Evolutionary conservation across 2,113 vertebrate species (phyloP).

Genomic region (Paratilapia polleni): DNA sequence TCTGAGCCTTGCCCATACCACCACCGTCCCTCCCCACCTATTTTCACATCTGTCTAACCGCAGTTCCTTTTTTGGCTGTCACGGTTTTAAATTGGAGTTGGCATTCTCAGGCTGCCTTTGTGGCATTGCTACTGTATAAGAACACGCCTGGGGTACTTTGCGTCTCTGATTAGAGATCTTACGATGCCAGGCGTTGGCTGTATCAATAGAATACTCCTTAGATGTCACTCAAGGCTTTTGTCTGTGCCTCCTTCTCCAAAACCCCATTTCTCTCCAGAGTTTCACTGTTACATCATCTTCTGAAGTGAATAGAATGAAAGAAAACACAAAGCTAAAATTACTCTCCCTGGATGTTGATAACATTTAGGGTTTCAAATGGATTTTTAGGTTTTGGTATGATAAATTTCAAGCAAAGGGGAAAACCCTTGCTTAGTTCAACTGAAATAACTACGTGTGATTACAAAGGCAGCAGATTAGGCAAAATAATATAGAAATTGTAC

Average conservation of each 20-base stretch:
- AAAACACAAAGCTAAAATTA: constrained; percentile 46
- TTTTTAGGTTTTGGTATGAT: constrained; percentile 49
- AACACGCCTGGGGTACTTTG: constrained; percentile 57
- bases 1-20: constrained; percentile 6
- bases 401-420: constrained; percentile 35
- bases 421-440: constrained; percentile 35
- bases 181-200: constrained; percentile 39
- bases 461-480: constrained; percentile 33
- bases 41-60: constrained; percentile 34
- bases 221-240: constrained; percentile 59
- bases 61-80: constrained; percentile 50
- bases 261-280: constrained; percentile 41
- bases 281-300: constrained; percentile 55
- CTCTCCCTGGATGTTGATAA: constrained; percentile 47
- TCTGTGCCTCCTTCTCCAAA: constrained; percentile 36
- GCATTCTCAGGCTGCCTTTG: constrained; percentile 53
- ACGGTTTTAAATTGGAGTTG: constrained; percentile 55
- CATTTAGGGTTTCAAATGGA: constrained; percentile 45
- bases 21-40: constrained; percentile 29
- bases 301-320: constrained; percentile 44
- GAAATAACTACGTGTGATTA: constrained; percentile 22
- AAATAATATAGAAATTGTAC: constrained; percentile 41
- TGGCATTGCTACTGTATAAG: constrained; percentile 49
- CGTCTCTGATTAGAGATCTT: constrained; percentile 63
- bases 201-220: constrained; percentile 62